Base-by-base conservation (phyloP, 2,797 vertebrate species). In the Ispidina lecontei region DNA sequence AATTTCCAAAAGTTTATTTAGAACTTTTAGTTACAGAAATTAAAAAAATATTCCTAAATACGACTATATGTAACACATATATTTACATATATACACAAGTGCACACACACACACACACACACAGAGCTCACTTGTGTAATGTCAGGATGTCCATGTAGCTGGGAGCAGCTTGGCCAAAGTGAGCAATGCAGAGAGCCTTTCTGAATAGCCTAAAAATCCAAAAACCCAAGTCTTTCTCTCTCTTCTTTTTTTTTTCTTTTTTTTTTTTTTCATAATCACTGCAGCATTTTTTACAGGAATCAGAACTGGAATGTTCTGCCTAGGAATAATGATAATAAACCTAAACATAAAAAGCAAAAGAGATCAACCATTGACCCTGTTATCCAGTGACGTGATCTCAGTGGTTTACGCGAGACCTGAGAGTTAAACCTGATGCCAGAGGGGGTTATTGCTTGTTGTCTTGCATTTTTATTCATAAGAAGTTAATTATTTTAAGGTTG, bases 401-500 rank as follows among this genome's bases (percentile, higher is more conserved):
- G 21, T 8, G 46, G 46, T 25, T 67, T 35, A 14, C 3, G 6
- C 23, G 49, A 86, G 56, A 23, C 19, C 60, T 19, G 9, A 76
- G 33, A 91, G 72, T 80, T 67, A 69, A 93, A n/a, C 31, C 31
- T 77, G 25, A 43, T 43, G 29, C 56, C 74, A 81, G 73, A 71
- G 77, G 63, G 5, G 31, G 14, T 31, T 1, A 0, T 39, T 69
- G 69, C 71, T 86, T 49, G 12, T 51, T 49, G 6, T 44, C 51
- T 85, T 71, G n/a, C 55, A 26, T 63, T 91, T 74, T 94, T 89
- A 91, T 91, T 94, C 83, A 95, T 84, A 56, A 46, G 26, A 75
- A 77, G 84, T 88, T 91, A 90, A 94, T 94, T 74, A 51, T 86
- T 95, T 95, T 84, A 89, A 75, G 91, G 86, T 71, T 3, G 17